phyloP scores from a whole-genome alignment of 35 echinoderm and acorn worm species.

The Heliocidaris tuberculata region DNA sequence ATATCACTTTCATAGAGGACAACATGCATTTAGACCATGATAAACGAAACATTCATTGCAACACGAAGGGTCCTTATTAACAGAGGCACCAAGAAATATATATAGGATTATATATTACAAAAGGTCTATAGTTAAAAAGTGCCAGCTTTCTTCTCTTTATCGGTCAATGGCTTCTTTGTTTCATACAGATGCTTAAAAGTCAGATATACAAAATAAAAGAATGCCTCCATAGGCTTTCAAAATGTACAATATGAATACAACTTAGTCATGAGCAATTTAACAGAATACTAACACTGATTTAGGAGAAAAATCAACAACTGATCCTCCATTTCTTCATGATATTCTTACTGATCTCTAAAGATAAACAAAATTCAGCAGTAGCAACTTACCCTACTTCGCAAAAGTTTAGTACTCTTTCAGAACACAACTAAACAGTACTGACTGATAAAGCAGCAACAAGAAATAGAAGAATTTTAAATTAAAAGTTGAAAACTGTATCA shows the following conservation, averaged over 20 bases:
- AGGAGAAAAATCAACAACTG: neutral
- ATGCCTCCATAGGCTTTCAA: neutral
- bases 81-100: constrained; percentile 16
- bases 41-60: neutral
- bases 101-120: neutral
- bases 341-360: neutral
- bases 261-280: neutral
- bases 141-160: neutral
- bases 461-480: neutral
- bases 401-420: neutral
- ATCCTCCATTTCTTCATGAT: neutral
- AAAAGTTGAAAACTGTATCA: neutral
- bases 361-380: neutral
- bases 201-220: constrained; percentile 4
- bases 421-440: neutral
- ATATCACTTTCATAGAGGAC: neutral
- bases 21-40: neutral
- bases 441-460: neutral
- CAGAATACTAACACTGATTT: neutral
- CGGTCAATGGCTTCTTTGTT: neutral
- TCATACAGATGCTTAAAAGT: neutral
- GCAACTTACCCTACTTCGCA: neutral
- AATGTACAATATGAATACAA: constrained; percentile 19
- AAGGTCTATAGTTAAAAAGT: neutral
- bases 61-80: neutral